Evolutionary conservation across 2,797 vertebrate species (phyloP), one percentile per base, ranked within the genome.

Genomic region (Orestias chungarensis): DNA sequence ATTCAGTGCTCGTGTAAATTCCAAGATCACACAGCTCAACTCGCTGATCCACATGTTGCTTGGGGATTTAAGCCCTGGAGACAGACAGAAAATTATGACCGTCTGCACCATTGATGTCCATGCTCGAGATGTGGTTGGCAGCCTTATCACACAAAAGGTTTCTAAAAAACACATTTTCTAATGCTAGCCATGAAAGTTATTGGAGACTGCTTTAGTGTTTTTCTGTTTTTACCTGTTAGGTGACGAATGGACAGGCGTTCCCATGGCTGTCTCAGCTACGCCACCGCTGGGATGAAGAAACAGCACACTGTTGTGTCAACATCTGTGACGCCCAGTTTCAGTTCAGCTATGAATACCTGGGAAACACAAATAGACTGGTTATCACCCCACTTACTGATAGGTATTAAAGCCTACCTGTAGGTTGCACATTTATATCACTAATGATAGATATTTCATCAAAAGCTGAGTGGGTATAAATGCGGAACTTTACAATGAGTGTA

Each of bases 21-120:
- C 94, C 87, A 55, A 99, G 97, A 95, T 97, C 92, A 94, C 93
- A 91, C 96, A 96, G 92, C 93, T 97, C 91, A 98, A 97, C 92
- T 95, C 94, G 55, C 94, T 96, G 89, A 97, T 96, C 94, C 96
- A 97, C 95, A 96, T 95, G 95, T 94, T 97, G 88, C 95, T 97
- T 42, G 95, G 96, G 29, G 95, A 96, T 86, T 93, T 97, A 89
- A 93, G 86, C 3, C 92, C 86, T n/a, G 94, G 95, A 12, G 94
- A 95, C 94, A 92, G 95, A 90, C 97, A 97, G 92, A 97, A 96
- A 93, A 96, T 97, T 87, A 95, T 96, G 97, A 96, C 96, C 68
- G 91, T 95, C 75, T 94, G 95, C 82, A 96, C 96, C 84, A 95
- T 95, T 86, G 97, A 98, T 88, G 96, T 96, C 85, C 95, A 95